Percentiles rank a stretch among this genome's conserved stretches.
These are phyloP conservation scores for Aricia agestis DNA, from an alignment of 1,140 invertebrate species.

Conservation along the genomic window DNA sequence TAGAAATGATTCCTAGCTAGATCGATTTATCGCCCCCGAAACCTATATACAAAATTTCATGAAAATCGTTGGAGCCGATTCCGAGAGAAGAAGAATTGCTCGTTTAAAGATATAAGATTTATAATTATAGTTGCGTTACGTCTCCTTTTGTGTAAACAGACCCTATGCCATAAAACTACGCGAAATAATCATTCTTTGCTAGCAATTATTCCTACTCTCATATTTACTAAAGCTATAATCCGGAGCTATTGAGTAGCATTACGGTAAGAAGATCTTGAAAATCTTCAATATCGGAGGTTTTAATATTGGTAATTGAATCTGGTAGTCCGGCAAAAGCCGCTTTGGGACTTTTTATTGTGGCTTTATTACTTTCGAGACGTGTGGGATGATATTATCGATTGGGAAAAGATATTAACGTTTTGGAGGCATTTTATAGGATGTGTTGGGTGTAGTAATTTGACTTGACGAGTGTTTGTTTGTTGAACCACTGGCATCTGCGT, in stretches of 20 bases:
- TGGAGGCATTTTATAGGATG: background rate
- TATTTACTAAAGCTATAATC: background rate
- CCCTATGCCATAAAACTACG: background rate
- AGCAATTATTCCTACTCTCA: background rate
- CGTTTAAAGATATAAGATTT: too few species aligned
- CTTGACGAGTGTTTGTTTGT: too few species aligned
- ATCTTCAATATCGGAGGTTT: background rate
- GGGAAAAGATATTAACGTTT: background rate
- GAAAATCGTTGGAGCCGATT: too few species aligned
- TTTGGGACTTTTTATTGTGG: slow-evolving; percentile 5
- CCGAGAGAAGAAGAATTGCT: too few species aligned
- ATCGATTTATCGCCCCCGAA: too few species aligned
- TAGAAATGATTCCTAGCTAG: too few species aligned
- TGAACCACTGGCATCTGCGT: too few species aligned
- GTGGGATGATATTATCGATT: background rate
- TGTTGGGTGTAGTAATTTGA: too few species aligned
- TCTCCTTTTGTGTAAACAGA: too few species aligned
- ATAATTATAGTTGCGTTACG: too few species aligned
- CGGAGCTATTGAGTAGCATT: background rate
- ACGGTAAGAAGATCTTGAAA: background rate
- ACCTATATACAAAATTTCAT: too few species aligned
- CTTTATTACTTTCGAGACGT: background rate
- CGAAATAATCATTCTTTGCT: background rate
- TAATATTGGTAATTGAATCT: slow-evolving; percentile 10
- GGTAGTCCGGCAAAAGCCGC: slow-evolving; percentile 1